A percentile compares a stretch with the other conserved stretches of the same genome.
phyloP scores from a whole-genome alignment of 2,888 invertebrate species.

The Torymus aiolomorphi region DNA sequence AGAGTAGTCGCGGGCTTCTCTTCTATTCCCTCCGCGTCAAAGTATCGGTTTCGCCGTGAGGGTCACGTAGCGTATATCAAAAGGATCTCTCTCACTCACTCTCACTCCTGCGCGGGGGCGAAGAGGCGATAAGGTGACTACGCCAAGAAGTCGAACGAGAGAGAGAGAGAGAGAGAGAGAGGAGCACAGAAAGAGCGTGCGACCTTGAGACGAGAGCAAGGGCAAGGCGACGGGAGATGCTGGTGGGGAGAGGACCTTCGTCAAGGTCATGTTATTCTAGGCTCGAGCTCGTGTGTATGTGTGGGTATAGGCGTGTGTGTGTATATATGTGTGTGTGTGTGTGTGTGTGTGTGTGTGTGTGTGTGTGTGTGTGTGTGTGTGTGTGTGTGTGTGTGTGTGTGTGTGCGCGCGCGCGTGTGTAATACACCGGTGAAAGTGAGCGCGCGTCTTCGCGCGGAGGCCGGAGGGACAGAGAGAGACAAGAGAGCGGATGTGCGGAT shows the following conservation, averaged over 20 bases:
- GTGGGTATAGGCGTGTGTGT: too few species aligned
- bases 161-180: constrained; percentile 17
- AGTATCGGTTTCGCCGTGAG: constrained; percentile 16
- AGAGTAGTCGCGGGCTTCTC: not conserved
- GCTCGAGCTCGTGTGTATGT: not conserved
- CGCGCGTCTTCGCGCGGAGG: too few species aligned
- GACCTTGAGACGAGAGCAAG: constrained; percentile 44
- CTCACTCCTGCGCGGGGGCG: too few species aligned
- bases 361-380: too few species aligned
- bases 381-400: too few species aligned
- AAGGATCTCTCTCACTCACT: too few species aligned
- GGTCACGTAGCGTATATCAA: not conserved
- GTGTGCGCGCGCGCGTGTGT: too few species aligned
- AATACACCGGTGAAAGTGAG: constrained; percentile 9
- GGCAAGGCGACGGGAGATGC: not conserved
- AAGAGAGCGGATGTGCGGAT: not conserved
- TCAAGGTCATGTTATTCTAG: constrained; percentile 40
- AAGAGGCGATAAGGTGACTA: too few species aligned
- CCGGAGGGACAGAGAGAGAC: not conserved
- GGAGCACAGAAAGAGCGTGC: not conserved
- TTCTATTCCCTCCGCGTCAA: not conserved
- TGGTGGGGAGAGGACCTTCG: constrained; percentile 34
- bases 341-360: too few species aligned
- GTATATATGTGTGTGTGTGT: too few species aligned
- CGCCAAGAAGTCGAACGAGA: too few species aligned